Percentiles rank a stretch among this genome's conserved stretches.
Evolutionary conservation across 2,113 vertebrate genomes (phyloP).

Genomic region (Gallinago media): DNA sequence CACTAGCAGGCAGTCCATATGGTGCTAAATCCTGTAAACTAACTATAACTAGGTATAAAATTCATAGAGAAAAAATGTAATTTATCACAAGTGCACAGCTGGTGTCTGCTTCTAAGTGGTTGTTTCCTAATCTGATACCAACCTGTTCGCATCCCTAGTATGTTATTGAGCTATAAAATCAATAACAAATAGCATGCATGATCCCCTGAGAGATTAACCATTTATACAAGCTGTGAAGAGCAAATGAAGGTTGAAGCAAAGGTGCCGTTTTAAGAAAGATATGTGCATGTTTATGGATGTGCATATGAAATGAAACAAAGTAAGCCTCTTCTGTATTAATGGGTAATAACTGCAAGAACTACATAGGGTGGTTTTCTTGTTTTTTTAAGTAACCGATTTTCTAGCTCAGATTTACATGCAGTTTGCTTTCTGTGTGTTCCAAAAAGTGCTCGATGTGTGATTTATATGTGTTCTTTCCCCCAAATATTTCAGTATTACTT

Average conservation of each 20-base stretch:
- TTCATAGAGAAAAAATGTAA: constrained; percentile 65
- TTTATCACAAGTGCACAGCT: constrained; percentile 79
- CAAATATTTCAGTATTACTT: not conserved
- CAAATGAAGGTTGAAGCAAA: constrained; percentile 74
- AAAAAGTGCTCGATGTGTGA: not conserved
- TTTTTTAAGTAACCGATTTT: constrained; percentile 29
- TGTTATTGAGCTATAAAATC: constrained; percentile 76
- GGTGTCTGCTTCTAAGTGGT: constrained; percentile 70
- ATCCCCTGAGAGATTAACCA: constrained; percentile 72
- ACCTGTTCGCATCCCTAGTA: constrained; percentile 47
- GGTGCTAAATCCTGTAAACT: constrained; percentile 73
- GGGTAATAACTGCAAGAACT: constrained; percentile 32
- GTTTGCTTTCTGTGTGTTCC: not conserved
- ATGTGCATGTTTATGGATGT: not conserved
- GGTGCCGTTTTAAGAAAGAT: not conserved
- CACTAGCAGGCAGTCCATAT: constrained; percentile 63
- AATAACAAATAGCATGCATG: constrained; percentile 73
- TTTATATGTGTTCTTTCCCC: not conserved
- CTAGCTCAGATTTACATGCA: not conserved
- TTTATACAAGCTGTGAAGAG: constrained; percentile 74
- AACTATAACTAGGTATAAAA: constrained; percentile 75
- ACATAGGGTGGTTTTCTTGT: not conserved
- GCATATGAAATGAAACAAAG: not conserved
- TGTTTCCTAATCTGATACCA: constrained; percentile 79
- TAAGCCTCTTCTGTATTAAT: not conserved